Evolutionary conservation across 2,797 vertebrate genomes (phyloP), one percentile per base, ranked within the genome.

Genomic region (Hydrocynus forskahlii): DNA sequence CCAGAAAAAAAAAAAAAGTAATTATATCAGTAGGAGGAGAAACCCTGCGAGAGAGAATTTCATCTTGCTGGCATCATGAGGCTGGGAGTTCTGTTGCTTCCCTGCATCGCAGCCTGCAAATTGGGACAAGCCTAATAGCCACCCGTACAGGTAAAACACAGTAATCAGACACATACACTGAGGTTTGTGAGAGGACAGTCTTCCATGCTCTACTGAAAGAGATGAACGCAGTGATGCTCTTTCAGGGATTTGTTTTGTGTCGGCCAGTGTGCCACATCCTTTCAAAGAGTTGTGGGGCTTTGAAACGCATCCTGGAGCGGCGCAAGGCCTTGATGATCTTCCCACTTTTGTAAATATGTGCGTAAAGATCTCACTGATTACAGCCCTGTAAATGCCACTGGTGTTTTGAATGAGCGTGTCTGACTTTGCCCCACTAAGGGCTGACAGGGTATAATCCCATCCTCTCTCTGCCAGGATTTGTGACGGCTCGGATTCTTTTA

Each of bases 21-120:
- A 89, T 90, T 88, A 89, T 89, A 90, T 91, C 82, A 87, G 82
- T 79, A 68, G 84, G 84, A 81, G 86, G 81, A 86, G 82, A 80
- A 88, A 85, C 81, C 70, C 66, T 63, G 75, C 71, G 63, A 84
- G 85, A 80, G 64, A 19, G 66, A 81, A 86, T 84, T 69, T 88
- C n/a, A 89, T 91, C 87, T 88, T 81, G 74, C 72, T 73, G 63
- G 72, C 73, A 90, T 73, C 23, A 80, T 78, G 79, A 79, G 83
- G 23, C 79, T 78, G 59, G 75, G 55, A 86, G 89, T 88, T 83
- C 73, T 87, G 76, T 76, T 23, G 50, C 62, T 85, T 78, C 66
- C 67, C 87, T 86, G 87, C 81, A 67, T 86, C 80, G 84, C 84
- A 63, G 73, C 48, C 54, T 77, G 80, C 69, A 88, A 87, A 88